Base-by-base conservation (phyloP, 2,888 invertebrate genomes). In the Liodrosophila aerea region DNA sequence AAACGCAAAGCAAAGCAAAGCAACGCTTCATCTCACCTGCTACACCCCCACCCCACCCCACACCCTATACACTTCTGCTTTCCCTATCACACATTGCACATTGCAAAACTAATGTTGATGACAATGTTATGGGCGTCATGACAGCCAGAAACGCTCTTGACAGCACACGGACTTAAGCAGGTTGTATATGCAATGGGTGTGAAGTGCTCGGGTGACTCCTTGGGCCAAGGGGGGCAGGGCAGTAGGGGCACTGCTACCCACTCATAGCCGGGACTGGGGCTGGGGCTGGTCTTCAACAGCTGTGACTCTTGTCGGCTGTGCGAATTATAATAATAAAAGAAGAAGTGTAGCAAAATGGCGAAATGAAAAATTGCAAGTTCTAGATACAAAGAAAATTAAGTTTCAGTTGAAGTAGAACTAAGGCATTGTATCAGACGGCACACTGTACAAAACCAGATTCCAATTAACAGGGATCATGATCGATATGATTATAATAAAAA, bases 91-190 rank as follows among this genome's bases (percentile, higher is more conserved):
- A 11, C 43, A 13, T 29, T 44, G 45, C 37, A 37, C 58, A 46
- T 34, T 51, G 61, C 71, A 74, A 75, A 82, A 85, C 77, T 82
- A 75, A 85, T 85, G 85, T 72, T 86, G 85, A 86, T 85, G 85
- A 86, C 85, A 85, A 86, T 85, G 86, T 86, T 85, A 85, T 85
- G 86, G 85, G 85, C 83, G 85, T 81, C 81, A 70, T 81, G 85
- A 85, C 86, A 85, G 86, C 80, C 76, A 85, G 83, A 82, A 85
- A 77, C 85, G 77, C 80, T 81, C 83, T 84, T 81, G 82, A 84
- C 76, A 78, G 76, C 66, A 61, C 62, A 71, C 52, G 47, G 47
- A 27, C 60, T 51, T 22, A 31, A 37, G 45, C 34, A 30, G 49
- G 22, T 22, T 22, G 22, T 22, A 22, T 22, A 22, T 22, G 22